These are phyloP conservation scores for Saccopteryx bilineata DNA, from an alignment of 2,113 vertebrate genomes.

Conservation along the genomic window DNA sequence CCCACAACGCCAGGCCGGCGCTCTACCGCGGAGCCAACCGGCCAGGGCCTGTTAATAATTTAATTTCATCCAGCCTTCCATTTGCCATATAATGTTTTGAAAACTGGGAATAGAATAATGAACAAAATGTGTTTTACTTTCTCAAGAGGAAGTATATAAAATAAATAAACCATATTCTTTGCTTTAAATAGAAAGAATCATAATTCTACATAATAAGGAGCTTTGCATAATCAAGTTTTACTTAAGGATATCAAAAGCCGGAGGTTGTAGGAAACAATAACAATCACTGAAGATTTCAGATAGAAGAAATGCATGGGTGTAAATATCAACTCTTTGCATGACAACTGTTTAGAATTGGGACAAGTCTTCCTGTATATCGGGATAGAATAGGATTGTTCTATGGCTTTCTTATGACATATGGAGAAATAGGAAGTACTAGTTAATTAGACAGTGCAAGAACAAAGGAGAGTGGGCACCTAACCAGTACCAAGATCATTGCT, in stretches of 20 bases:
- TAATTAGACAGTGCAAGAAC: background rate
- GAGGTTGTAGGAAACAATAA: background rate
- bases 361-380: background rate
- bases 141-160: background rate
- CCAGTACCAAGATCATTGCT: background rate
- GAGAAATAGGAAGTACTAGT: background rate
- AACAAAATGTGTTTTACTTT: slow-evolving; percentile 16
- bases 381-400: background rate
- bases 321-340: background rate
- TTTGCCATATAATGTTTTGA: background rate
- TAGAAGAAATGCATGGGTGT: background rate
- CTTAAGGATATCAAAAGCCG: background rate
- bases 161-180: background rate
- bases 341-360: background rate
- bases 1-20: too few species aligned
- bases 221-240: slow-evolving; percentile 26
- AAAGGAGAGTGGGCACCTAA: background rate
- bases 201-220: background rate
- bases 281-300: background rate
- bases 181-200: slow-evolving; percentile 4
- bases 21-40: too few species aligned
- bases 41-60: background rate
- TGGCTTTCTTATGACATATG: background rate
- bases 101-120: background rate
- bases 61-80: background rate